Conservation (phyloP, 2,888 invertebrate genomes). For the Exephanes ischioxanthus region DNA sequence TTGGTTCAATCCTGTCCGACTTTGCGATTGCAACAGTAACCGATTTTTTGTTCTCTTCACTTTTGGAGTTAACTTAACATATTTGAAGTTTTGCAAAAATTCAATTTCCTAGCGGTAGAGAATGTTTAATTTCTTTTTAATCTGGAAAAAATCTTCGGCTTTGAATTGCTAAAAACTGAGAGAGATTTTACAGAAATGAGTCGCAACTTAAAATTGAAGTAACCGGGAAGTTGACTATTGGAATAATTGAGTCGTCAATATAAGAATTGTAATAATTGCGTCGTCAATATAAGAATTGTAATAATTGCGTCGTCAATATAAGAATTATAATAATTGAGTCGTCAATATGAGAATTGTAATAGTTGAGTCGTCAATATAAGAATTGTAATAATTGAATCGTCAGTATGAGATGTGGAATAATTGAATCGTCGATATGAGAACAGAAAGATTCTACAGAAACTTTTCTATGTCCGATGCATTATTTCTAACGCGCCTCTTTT, state of each 20-base stretch:
- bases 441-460: background rate
- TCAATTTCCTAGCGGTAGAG: background rate
- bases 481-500: background rate
- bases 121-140: background rate
- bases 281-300: no score
- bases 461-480: background rate
- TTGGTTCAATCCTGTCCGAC: slow-evolving; percentile 1
- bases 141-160: background rate
- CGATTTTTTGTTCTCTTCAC: background rate
- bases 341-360: no score
- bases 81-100: background rate
- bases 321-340: no score
- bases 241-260: no score
- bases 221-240: no score
- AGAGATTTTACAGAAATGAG: background rate
- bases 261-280: no score
- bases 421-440: background rate
- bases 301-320: no score
- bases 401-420: no score
- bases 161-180: background rate
- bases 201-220: background rate
- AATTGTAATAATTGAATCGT: no score
- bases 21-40: background rate
- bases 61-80: background rate
- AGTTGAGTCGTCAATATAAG: no score